Evolutionary conservation across 1,140 invertebrate genomes (phyloP), one percentile per base, ranked within the genome.

Genomic region (Octopus sinensis): DNA sequence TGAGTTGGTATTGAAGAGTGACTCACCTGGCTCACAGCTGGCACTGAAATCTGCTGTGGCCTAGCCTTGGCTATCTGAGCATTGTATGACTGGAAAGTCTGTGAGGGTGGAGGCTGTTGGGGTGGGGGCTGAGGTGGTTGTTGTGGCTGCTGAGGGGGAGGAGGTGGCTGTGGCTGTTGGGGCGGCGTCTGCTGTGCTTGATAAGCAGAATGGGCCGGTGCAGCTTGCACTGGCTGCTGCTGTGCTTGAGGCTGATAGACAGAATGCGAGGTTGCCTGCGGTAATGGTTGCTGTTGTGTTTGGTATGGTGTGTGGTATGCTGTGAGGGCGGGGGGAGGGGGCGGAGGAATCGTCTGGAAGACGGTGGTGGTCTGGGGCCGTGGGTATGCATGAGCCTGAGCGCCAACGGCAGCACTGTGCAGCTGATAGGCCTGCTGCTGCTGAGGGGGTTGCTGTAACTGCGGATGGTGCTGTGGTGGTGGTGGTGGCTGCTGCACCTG

Each of bases 381-480:
- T 13, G 6, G 68, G 68, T 73, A 73, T 9, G 68, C 68, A 73
- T 73, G 68, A 23, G 68, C 30, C 68, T 73, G 68, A 13, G 17
- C 30, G 30, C 30, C 30, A 23, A 73, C 68, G 6, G 68, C 30
- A 7, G 30, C 68, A 73, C 13, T 73, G 68, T 73, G 68, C 68
- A 73, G 68, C 30, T 73, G 76, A 6, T 77, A 77, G 43, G 76
- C 52, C 30, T 43, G 30, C 30, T 43, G 30, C 30, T 43, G 30
- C 52, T 51, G 30, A 23, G 76, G 43, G 9, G n/a, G 76, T 77
- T 76, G 75, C 23, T 77, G 76, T 51, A 53, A 51, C 76, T 77
- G 76, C 7, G 17, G 76, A 6, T 77, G 76, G 30, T 77, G 76
- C 52, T 17, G 17, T 77, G 76, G 43, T 68, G 62, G 62, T 68